Conservation (phyloP, 2,888 invertebrate species). For the Pyrrhia umbra region DNA sequence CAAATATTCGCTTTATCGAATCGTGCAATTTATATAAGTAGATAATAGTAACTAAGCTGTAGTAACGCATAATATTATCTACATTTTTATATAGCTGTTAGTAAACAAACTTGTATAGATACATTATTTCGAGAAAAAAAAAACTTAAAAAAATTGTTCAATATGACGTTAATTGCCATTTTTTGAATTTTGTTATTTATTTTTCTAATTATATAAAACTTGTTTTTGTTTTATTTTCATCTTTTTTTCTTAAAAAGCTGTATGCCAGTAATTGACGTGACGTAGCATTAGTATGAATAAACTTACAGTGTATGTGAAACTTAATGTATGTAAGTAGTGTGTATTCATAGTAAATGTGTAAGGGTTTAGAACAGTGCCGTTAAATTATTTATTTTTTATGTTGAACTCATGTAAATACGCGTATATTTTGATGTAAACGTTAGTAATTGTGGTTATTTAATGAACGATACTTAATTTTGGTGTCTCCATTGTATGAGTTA, state of each 20-base stretch:
- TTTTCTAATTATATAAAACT: conserved; percentile 84
- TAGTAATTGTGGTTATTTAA: conserved; percentile 86
- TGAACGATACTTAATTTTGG: conserved; percentile 78
- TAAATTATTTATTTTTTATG: conserved; percentile 90
- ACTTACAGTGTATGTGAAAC: conserved; percentile 80
- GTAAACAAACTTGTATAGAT: conserved; percentile 77
- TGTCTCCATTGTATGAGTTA: conserved; percentile 71
- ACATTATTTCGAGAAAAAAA: conserved; percentile 57
- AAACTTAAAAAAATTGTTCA: conserved; percentile 60
- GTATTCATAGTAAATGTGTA: conserved; percentile 86
- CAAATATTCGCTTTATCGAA: conserved; percentile 88
- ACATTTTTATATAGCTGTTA: conserved; percentile 65
- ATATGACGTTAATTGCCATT: conserved; percentile 78
- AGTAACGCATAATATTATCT: conserved; percentile 80
- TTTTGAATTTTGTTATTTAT: conserved; percentile 86
- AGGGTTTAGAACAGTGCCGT: conserved; percentile 84
- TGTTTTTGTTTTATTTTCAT: conserved; percentile 77
- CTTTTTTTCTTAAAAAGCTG: conserved; percentile 70
- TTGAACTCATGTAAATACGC: conserved; percentile 88
- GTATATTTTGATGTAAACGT: conserved; percentile 85
- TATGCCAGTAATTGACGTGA: conserved; percentile 87
- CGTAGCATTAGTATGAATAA: conserved; percentile 73
- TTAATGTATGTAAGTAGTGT: conserved; percentile 82
- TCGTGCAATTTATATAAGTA: conserved; percentile 89
- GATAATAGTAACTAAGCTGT: conserved; percentile 80